A percentile compares a stretch with the other conserved stretches of the same genome.
Evolutionary conservation across 2,113 vertebrate species (phyloP).

Genomic region (Struthio camelus): DNA sequence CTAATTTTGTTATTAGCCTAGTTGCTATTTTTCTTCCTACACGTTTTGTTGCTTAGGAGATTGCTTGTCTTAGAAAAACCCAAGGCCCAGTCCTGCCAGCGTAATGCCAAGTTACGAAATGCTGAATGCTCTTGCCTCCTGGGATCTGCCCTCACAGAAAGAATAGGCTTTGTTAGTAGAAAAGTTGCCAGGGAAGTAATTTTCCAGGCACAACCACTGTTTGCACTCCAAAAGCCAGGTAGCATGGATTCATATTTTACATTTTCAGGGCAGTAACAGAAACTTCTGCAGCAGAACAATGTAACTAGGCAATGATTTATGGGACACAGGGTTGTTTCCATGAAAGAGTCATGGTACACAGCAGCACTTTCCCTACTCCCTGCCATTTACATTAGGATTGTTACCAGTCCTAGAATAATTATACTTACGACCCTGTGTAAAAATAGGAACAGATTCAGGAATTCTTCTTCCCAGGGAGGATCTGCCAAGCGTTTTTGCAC

Average conservation of each 20-base stretch:
- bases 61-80: neutral
- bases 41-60: constrained; percentile 37
- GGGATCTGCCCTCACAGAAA: neutral
- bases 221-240: neutral
- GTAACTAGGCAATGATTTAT: neutral
- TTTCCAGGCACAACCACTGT: neutral
- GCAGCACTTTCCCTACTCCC: neutral
- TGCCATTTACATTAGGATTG: neutral
- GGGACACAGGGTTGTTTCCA: neutral
- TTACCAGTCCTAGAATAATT: neutral
- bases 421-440: neutral
- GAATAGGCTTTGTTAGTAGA: neutral
- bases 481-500: neutral
- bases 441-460: neutral
- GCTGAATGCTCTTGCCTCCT: neutral
- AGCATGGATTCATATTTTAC: neutral
- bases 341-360: neutral
- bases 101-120: neutral
- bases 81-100: neutral
- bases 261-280: neutral
- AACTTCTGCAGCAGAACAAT: neutral
- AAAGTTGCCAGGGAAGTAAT: neutral
- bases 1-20: constrained; percentile 30
- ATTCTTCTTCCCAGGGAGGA: neutral
- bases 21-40: constrained; percentile 43